Evolutionary conservation across 2,888 invertebrate species (phyloP).

Genomic region (Hyalella azteca): DNA sequence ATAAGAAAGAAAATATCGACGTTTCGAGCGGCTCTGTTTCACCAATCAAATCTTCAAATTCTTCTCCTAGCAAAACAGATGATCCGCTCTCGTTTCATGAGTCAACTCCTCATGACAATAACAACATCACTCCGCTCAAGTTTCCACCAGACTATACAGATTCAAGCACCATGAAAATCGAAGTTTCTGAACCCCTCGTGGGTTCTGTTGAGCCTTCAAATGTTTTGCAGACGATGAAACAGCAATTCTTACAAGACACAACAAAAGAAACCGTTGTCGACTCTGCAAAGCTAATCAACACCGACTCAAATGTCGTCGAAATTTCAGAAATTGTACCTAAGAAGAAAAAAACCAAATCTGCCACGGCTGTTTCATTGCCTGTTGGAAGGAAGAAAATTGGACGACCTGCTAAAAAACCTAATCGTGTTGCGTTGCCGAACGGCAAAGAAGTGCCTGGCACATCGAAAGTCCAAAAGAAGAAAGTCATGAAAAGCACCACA

Average conservation of each 20-base stretch:
- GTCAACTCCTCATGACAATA: conserved; percentile 39
- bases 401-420: not conserved
- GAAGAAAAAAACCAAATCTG: conserved; percentile 34
- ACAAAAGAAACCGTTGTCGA: conserved; percentile 6
- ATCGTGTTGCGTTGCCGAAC: not conserved
- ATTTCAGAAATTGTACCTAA: conserved; percentile 40
- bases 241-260: conserved; percentile 55
- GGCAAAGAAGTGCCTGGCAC: not conserved
- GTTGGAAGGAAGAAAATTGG: conserved; percentile 8
- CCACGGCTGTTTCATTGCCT: not conserved
- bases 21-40: not conserved
- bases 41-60: not conserved
- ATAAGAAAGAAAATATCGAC: conserved; percentile 38
- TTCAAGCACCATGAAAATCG: conserved; percentile 52
- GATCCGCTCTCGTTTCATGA: not conserved
- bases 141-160: conserved; percentile 16
- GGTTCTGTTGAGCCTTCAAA: conserved; percentile 53
- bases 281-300: conserved; percentile 9
- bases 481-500: not conserved
- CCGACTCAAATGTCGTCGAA: not conserved
- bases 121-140: conserved; percentile 33
- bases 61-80: not conserved
- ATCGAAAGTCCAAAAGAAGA: not conserved
- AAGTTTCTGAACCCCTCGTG: conserved; percentile 42
- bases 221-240: conserved; percentile 57